Conservation (phyloP, 2,888 invertebrate species). For the Nomada goodeniana region DNA sequence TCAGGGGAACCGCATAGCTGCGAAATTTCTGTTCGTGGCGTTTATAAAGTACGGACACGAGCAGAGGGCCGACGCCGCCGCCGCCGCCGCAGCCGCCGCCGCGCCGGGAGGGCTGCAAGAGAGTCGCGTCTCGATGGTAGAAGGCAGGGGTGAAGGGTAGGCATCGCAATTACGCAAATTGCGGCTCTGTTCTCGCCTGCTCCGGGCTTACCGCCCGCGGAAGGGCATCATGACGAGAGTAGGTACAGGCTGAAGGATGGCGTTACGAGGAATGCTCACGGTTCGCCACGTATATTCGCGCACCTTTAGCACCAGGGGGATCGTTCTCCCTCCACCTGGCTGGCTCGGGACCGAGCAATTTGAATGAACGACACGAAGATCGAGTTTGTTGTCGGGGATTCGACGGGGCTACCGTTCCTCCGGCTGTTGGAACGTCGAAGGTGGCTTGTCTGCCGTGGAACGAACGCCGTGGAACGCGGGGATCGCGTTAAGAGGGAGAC, state of each 20-base stretch:
- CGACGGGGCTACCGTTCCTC: constrained; percentile 62
- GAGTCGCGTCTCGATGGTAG: constrained; percentile 47
- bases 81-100: too few relatives aligned
- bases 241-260: constrained; percentile 45
- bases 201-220: constrained; percentile 70
- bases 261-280: constrained; percentile 56
- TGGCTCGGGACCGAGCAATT: constrained; percentile 49
- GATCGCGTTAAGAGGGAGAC: constrained; percentile 38
- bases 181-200: constrained; percentile 81
- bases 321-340: background rate
- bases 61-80: background rate
- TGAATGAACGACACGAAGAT: constrained; percentile 62
- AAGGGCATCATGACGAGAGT: constrained; percentile 53
- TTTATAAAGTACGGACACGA: constrained; percentile 52
- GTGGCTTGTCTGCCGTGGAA: constrained; percentile 31
- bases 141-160: constrained; percentile 68
- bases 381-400: constrained; percentile 65
- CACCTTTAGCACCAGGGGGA: background rate
- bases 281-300: constrained; percentile 31
- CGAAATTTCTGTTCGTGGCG: constrained; percentile 69
- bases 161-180: constrained; percentile 83
- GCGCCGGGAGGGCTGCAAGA: constrained; percentile 34
- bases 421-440: constrained; percentile 10
- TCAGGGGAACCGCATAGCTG: constrained; percentile 58
- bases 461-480: constrained; percentile 45